A percentile compares a stretch with the other conserved stretches of the same genome.
Conservation (phyloP, 2,113 vertebrate genomes). For the Hydrochoerus hydrochaeris region DNA sequence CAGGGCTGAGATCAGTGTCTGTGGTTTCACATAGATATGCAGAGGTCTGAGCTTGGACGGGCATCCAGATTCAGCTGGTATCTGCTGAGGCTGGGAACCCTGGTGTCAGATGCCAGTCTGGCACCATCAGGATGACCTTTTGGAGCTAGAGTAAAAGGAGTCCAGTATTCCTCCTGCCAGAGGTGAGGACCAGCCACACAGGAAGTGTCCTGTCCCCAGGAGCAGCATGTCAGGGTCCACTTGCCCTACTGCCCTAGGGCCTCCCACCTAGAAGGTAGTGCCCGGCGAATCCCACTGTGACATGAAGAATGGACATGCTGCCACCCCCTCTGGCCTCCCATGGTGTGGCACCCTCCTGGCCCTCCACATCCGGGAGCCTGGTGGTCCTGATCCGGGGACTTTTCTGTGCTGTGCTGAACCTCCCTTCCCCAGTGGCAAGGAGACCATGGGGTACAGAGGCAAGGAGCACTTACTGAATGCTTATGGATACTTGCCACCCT, state of each 20-base stretch:
- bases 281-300: neutral
- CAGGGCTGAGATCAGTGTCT: neutral
- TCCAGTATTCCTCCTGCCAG: neutral
- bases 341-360: too few species aligned
- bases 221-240: neutral
- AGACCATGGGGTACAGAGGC: neutral
- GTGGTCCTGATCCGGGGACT: neutral
- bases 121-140: conserved; percentile 14
- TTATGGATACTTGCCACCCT: too few species aligned
- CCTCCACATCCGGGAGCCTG: neutral
- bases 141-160: neutral
- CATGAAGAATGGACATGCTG: neutral
- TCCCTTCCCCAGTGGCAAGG: neutral
- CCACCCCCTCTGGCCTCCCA: neutral
- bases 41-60: neutral
- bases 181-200: neutral
- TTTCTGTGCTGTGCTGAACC: conserved; percentile 39
- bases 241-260: too few species aligned
- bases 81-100: neutral
- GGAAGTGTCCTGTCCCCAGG: neutral
- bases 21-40: conserved; percentile 42
- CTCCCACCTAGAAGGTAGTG: neutral
- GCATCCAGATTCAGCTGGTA: neutral
- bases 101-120: conserved; percentile 51
- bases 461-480: neutral